Percentiles rank a stretch among this genome's conserved stretches.
phyloP scores from a whole-genome alignment of 2,797 vertebrate genomes.

The Ciconia nigra region DNA sequence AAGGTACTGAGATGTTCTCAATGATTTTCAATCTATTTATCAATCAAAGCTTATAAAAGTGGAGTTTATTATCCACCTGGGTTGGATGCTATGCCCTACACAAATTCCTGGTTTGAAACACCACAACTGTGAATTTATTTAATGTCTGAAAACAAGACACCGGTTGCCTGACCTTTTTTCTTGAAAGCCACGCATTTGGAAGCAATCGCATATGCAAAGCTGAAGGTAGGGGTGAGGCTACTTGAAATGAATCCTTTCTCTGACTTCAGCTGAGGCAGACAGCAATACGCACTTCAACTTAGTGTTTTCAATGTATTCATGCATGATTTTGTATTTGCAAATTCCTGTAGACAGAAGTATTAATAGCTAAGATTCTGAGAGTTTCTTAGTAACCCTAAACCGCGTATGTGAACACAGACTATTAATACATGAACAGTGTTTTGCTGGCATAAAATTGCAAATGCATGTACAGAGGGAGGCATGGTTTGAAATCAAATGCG shows the following conservation, averaged over 20 bases:
- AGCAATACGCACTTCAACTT: neutral
- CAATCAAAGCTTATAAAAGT: neutral
- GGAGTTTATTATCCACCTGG: neutral
- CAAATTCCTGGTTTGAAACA: neutral
- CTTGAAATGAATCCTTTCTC: neutral
- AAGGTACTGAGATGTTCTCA: neutral
- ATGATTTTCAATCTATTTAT: neutral
- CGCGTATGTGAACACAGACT: neutral
- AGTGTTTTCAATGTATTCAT: neutral
- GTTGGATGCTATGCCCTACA: neutral
- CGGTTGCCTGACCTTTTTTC: neutral
- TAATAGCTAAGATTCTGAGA: neutral
- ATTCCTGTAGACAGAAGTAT: neutral
- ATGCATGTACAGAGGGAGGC: neutral
- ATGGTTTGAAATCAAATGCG: neutral
- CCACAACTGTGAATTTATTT: neutral
- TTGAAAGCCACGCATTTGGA: neutral
- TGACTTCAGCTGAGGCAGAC: neutral
- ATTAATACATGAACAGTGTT: neutral
- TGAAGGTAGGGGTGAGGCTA: neutral
- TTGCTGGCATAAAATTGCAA: neutral
- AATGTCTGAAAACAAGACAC: neutral
- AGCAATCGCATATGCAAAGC: neutral
- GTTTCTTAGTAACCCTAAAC: neutral
- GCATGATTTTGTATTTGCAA: neutral